phyloP scores from a whole-genome alignment of 1,140 invertebrate species.

The Sycobia sp. region DNA sequence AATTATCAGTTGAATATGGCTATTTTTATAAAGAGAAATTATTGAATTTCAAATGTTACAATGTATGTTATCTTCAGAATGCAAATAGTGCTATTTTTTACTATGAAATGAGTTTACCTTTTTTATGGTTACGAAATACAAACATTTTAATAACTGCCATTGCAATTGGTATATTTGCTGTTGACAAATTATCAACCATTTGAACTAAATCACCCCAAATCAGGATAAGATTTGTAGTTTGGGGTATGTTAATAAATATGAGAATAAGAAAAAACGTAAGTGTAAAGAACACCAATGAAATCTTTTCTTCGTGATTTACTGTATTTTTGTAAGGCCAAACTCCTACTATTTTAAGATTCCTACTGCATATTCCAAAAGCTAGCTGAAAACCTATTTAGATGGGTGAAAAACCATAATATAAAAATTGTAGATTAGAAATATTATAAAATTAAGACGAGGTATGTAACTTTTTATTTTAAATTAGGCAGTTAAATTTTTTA shows the following conservation, averaged over 20 bases:
- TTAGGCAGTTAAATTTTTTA: too few species aligned
- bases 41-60: too few species aligned
- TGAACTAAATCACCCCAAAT: constrained; percentile 29
- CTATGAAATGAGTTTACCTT: too few species aligned
- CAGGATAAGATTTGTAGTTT: constrained; percentile 24
- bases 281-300: background rate
- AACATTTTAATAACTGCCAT: constrained; percentile 20
- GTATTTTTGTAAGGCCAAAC: constrained; percentile 18
- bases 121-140: constrained; percentile 12
- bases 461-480: too few species aligned
- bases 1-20: too few species aligned
- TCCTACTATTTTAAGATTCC: constrained; percentile 14
- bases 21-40: too few species aligned
- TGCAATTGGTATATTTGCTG: constrained; percentile 27
- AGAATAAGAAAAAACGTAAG: constrained; percentile 1
- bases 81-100: too few species aligned
- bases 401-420: background rate
- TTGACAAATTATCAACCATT: constrained; percentile 30
- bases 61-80: background rate
- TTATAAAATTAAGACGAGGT: too few species aligned
- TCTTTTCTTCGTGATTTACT: background rate
- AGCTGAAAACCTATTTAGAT: constrained; percentile 7
- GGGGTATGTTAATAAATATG: constrained; percentile 11
- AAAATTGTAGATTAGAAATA: background rate
- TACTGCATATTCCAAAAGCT: constrained; percentile 10